Percentiles rank a stretch among this genome's conserved stretches.
Evolutionary conservation across 2,797 vertebrate genomes (phyloP).

Genomic region (Spatula versicolor): DNA sequence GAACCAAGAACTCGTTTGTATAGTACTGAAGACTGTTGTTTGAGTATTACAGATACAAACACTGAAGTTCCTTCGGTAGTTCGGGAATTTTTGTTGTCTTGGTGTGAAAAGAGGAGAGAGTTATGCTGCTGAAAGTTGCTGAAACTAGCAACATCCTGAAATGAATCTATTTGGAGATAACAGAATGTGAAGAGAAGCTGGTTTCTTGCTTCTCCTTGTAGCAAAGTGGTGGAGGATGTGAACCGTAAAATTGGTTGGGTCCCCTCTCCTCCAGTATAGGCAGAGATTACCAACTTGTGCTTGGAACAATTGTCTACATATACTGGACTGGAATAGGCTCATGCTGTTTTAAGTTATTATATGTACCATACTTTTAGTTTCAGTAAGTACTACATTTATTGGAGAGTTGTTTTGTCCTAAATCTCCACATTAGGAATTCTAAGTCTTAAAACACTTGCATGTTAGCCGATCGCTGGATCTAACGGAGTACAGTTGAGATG

Average conservation of each 20-base stretch:
- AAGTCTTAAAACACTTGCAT: neutral
- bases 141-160: neutral
- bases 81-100: neutral
- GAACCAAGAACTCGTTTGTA: neutral
- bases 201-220: neutral
- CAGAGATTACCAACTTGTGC: neutral
- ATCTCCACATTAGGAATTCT: neutral
- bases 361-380: too few relatives aligned
- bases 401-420: neutral
- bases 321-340: neutral
- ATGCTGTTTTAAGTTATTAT: neutral
- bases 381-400: neutral
- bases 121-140: neutral
- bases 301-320: neutral
- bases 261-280: accelerated
- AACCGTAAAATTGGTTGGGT: neutral
- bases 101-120: neutral
- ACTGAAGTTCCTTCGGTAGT: neutral
- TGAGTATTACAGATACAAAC: neutral
- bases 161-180: neutral
- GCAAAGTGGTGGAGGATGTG: neutral
- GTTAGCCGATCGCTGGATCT: neutral
- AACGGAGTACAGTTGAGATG: neutral
- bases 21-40: neutral
- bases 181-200: neutral